These are phyloP conservation scores for Eupleurogrammus muticus DNA, from an alignment of 2,797 vertebrate species.

Conservation along the genomic window DNA sequence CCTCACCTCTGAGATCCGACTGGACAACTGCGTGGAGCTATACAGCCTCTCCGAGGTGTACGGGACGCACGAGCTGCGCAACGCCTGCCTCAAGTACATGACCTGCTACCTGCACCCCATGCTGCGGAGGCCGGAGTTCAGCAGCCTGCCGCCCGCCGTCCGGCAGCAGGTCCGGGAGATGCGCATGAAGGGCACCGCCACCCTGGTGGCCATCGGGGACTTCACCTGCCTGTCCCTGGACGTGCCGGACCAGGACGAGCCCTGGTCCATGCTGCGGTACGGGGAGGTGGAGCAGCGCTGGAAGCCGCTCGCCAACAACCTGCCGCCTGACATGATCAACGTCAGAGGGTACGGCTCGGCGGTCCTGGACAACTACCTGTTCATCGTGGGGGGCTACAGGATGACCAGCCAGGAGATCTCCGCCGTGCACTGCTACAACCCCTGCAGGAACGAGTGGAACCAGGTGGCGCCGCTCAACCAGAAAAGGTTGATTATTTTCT, in stretches of 20 bases:
- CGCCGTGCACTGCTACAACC: slow-evolving; percentile 94
- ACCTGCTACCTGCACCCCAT: slow-evolving; percentile 90
- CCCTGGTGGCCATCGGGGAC: slow-evolving; percentile 89
- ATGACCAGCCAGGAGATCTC: slow-evolving; percentile 94
- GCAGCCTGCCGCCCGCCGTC: slow-evolving; percentile 78
- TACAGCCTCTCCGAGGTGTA: slow-evolving; percentile 91
- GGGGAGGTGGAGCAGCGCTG: slow-evolving; percentile 89
- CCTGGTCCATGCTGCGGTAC: slow-evolving; percentile 91
- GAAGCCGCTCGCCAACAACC: slow-evolving; percentile 89
- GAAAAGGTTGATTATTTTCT: slow-evolving; percentile 85
- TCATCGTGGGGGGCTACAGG: slow-evolving; percentile 93
- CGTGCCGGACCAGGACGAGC: slow-evolving; percentile 83
- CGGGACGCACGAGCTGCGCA: slow-evolving; percentile 89
- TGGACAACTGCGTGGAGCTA: slow-evolving; percentile 92
- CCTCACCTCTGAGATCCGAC: slow-evolving; percentile 88
- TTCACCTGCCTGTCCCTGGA: slow-evolving; percentile 85
- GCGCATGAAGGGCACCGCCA: slow-evolving; percentile 89
- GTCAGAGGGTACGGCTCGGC: slow-evolving; percentile 92
- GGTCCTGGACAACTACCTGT: slow-evolving; percentile 94
- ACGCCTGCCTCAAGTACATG: slow-evolving; percentile 91
- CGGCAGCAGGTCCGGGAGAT: slow-evolving; percentile 86
- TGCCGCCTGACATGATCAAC: slow-evolving; percentile 90
- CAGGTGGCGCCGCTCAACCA: slow-evolving; percentile 94
- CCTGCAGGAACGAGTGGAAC: slow-evolving; percentile 92
- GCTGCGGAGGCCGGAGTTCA: slow-evolving; percentile 87